Conservation (phyloP, 2,888 invertebrate genomes). For the Dicroscelio sp. region DNA sequence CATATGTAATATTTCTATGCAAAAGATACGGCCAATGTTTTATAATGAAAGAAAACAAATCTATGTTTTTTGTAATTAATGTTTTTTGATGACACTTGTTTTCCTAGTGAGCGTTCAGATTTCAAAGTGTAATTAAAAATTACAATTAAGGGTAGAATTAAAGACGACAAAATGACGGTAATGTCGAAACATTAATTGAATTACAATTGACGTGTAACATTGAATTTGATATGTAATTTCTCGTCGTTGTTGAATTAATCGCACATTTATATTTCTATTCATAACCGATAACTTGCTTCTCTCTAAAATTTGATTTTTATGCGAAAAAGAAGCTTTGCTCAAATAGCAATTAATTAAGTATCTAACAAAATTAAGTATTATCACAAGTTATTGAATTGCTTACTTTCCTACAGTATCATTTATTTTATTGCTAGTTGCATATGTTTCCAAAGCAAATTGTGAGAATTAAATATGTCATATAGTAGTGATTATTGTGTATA, state of each 20-base stretch:
- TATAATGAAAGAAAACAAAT: too few relatives aligned
- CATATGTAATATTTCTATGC: too few relatives aligned
- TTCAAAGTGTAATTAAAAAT: too few relatives aligned
- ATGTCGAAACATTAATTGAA: background rate
- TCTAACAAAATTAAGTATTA: constrained; percentile 57
- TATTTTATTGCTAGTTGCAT: constrained; percentile 20
- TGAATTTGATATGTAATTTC: background rate
- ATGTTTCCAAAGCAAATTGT: constrained; percentile 60
- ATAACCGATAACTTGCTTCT: constrained; percentile 37
- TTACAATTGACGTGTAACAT: background rate
- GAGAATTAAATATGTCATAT: constrained; percentile 42
- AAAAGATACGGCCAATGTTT: too few relatives aligned
- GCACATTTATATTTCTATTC: constrained; percentile 21
- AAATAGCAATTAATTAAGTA: constrained; percentile 68
- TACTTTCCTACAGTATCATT: constrained; percentile 34
- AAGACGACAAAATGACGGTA: too few relatives aligned
- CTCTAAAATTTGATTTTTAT: constrained; percentile 47
- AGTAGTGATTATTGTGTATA: background rate
- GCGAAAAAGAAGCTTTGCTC: constrained; percentile 63
- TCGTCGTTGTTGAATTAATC: background rate
- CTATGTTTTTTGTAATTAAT: too few relatives aligned
- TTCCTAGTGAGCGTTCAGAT: too few relatives aligned
- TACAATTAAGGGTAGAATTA: too few relatives aligned
- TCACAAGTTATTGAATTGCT: constrained; percentile 10
- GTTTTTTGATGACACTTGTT: too few relatives aligned